These are phyloP conservation scores for Neogale vison DNA, from an alignment of 2,113 vertebrate genomes.

Conservation along the genomic window DNA sequence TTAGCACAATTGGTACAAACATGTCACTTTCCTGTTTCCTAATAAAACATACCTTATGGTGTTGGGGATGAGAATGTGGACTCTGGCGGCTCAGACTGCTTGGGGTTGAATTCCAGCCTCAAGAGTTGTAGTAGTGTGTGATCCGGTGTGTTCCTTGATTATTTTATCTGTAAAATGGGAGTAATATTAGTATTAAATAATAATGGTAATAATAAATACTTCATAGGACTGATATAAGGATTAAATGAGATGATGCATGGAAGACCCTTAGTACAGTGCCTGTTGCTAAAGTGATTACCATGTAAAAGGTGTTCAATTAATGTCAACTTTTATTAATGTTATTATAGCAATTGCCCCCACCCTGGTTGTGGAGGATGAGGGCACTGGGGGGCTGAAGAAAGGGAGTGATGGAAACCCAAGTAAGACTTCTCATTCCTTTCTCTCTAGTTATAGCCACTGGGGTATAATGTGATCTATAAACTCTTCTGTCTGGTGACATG, in stretches of 20 bases:
- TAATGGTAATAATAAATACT: not conserved
- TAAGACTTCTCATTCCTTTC: conserved; percentile 78
- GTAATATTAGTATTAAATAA: not conserved
- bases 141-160: not conserved
- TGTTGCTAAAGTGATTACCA: conserved; percentile 35
- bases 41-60: not conserved
- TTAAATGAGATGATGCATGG: not conserved
- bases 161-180: not conserved
- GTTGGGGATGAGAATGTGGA: not conserved
- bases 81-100: not conserved
- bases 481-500: conserved; percentile 93
- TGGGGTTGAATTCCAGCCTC: not conserved
- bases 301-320: conserved; percentile 55
- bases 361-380: conserved; percentile 27
- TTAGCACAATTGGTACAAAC: conserved; percentile 50
- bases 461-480: conserved; percentile 92
- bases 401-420: conserved; percentile 74
- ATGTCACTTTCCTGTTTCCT: conserved; percentile 57
- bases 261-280: not conserved
- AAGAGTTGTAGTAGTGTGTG: not conserved
- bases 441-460: conserved; percentile 84
- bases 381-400: conserved; percentile 55
- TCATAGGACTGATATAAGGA: not conserved
- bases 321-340: conserved; percentile 66
- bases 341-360: not conserved